phyloP scores from a whole-genome alignment of 2,888 invertebrate genomes.

The Microplitis deprimator region DNA sequence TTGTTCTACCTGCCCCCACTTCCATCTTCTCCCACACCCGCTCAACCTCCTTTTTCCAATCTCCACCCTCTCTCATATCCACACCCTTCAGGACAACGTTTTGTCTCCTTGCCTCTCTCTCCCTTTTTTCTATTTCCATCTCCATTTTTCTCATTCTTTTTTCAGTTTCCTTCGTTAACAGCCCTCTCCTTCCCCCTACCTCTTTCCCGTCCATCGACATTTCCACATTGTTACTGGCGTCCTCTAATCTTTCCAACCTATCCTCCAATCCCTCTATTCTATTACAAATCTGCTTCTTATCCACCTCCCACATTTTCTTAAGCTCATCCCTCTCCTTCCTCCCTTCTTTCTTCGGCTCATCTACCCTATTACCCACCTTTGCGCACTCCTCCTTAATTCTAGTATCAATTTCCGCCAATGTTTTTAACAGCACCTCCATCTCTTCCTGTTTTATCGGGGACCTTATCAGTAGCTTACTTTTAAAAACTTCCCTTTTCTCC shows the following conservation, averaged over 20 bases:
- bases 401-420: too few species aligned
- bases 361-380: too few species aligned
- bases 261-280: neutral
- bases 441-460: too few species aligned
- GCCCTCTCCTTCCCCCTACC: neutral
- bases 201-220: neutral
- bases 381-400: too few species aligned
- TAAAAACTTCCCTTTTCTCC: too few species aligned
- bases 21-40: neutral
- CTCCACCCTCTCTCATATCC: neutral
- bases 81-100: neutral
- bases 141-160: neutral
- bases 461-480: too few species aligned
- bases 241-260: neutral
- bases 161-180: neutral
- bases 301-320: neutral
- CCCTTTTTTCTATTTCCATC: neutral
- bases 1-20: neutral
- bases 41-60: neutral
- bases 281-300: neutral
- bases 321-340: too few species aligned
- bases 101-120: neutral
- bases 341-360: too few species aligned
- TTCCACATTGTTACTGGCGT: neutral
- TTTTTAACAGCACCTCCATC: too few species aligned